Evolutionary conservation across 2,888 invertebrate species (phyloP).

Genomic region (Leptarthrus brevirostris): DNA sequence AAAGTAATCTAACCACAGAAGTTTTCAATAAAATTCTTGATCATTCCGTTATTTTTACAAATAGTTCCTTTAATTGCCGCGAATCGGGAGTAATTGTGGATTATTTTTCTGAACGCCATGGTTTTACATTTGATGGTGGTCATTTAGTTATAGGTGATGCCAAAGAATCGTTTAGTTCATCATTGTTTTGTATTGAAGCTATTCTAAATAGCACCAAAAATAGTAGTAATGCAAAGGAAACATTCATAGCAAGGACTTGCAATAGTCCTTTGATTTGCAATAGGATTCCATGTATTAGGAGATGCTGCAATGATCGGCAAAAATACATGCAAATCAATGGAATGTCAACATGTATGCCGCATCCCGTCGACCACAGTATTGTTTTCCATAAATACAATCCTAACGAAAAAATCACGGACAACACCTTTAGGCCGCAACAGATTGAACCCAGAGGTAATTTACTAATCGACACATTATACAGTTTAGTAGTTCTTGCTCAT

Average conservation of each 20-base stretch:
- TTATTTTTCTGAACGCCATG: slow-evolving; percentile 58
- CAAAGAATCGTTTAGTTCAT: slow-evolving; percentile 50
- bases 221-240: background rate
- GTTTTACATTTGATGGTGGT: slow-evolving; percentile 57
- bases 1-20: slow-evolving; percentile 33
- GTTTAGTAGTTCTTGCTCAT: background rate
- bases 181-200: slow-evolving; percentile 63
- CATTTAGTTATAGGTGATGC: slow-evolving; percentile 55
- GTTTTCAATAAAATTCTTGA: slow-evolving; percentile 58
- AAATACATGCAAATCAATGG: slow-evolving; percentile 59
- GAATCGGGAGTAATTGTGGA: slow-evolving; percentile 61
- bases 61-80: slow-evolving; percentile 59
- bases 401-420: slow-evolving; percentile 6
- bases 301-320: slow-evolving; percentile 63
- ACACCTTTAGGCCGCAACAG: slow-evolving; percentile 59
- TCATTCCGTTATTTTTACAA: slow-evolving; percentile 59
- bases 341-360: slow-evolving; percentile 58
- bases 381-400: slow-evolving; percentile 60
- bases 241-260: slow-evolving; percentile 53
- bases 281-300: slow-evolving; percentile 62
- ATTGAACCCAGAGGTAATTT: slow-evolving; percentile 61
- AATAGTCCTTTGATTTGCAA: slow-evolving; percentile 56
- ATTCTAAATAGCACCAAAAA: slow-evolving; percentile 53
- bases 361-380: slow-evolving; percentile 56
- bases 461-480: background rate